Conservation (phyloP, 2,888 invertebrate genomes). For the Smittia sp. region DNA sequence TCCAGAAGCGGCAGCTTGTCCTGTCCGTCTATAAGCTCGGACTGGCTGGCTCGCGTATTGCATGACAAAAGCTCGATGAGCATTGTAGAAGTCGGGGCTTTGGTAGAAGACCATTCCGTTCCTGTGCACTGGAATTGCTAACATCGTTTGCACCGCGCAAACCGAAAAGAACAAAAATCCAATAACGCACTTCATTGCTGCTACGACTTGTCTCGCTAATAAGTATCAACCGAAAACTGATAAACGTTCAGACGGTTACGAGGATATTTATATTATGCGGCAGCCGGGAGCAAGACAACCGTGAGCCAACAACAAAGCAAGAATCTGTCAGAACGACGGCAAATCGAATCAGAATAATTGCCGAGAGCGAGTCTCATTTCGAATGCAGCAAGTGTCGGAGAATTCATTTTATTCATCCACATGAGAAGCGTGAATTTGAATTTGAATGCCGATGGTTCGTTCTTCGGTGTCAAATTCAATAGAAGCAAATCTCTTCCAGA, state of each 20-base stretch:
- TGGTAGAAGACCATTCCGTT: constrained; percentile 43
- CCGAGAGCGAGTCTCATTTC: background rate
- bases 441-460: constrained; percentile 11
- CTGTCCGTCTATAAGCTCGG: background rate
- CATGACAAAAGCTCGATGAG: constrained; percentile 49
- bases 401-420: constrained; percentile 16
- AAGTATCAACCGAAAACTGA: constrained; percentile 27
- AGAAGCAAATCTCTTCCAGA: background rate
- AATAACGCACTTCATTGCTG: constrained; percentile 42
- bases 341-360: constrained; percentile 27
- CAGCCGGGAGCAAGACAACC: background rate
- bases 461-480: background rate
- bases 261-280: constrained; percentile 31
- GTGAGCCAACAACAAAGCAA: background rate
- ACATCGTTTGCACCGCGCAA: constrained; percentile 26
- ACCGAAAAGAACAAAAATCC: constrained; percentile 36
- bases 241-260: background rate
- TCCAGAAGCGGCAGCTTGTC: constrained; percentile 44
- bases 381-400: constrained; percentile 1
- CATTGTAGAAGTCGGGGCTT: constrained; percentile 47
- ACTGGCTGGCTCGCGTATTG: constrained; percentile 47
- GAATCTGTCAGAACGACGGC: constrained; percentile 18
- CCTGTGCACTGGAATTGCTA: constrained; percentile 22
- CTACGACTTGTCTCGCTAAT: background rate
- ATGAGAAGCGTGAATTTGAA: constrained; percentile 24